Percentiles rank a stretch among this genome's conserved stretches.
Conservation (phyloP, 1,140 invertebrate species). For the Parasteatoda tepidariorum region DNA sequence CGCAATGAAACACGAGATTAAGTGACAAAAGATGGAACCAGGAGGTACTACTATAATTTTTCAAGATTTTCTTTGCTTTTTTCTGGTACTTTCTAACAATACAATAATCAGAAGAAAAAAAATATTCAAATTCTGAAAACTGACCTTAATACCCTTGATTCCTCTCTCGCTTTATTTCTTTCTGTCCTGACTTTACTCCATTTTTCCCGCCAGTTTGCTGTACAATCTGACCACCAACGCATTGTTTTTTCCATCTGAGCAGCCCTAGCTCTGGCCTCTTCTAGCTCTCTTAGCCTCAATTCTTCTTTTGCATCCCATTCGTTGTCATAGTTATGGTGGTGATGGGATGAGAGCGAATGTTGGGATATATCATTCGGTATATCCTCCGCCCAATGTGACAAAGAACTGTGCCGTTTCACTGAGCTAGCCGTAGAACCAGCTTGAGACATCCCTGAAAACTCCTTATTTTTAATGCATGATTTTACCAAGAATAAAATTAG, state of each 20-base stretch:
- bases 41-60: no score
- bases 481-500: no score
- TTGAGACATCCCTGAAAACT: no score
- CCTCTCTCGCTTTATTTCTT: slow-evolving; percentile 87
- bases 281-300: slow-evolving; percentile 79
- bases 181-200: slow-evolving; percentile 94
- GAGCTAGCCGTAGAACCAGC: slow-evolving; percentile 39
- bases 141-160: slow-evolving; percentile 78
- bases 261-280: slow-evolving; percentile 89
- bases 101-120: no score
- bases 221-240: slow-evolving; percentile 96
- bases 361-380: slow-evolving; percentile 32
- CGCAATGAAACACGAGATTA: no score
- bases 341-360: slow-evolving; percentile 53
- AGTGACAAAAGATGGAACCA: no score
- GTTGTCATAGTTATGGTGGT: slow-evolving; percentile 63
- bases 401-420: slow-evolving; percentile 39
- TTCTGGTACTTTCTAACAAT: no score
- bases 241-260: slow-evolving; percentile 99
- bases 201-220: slow-evolving; percentile 92
- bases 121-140: no score
- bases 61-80: no score
- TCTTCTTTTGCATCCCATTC: slow-evolving; percentile 69
- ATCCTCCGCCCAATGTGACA: slow-evolving; percentile 45
- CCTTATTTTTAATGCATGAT: no score